Conservation (phyloP, 2,113 vertebrate genomes). For the Psettodes erumei region DNA sequence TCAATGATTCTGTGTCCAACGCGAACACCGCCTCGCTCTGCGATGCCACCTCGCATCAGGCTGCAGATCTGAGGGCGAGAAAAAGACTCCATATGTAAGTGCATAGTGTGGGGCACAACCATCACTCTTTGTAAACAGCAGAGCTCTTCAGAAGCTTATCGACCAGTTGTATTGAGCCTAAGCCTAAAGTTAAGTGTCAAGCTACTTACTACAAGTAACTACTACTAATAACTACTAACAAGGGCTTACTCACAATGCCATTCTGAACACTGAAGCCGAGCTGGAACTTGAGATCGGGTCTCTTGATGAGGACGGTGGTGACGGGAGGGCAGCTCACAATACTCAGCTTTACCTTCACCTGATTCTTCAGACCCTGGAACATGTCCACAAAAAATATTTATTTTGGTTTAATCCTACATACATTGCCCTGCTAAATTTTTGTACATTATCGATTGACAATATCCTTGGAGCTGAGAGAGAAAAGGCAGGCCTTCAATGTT, state of each 20-base stretch:
- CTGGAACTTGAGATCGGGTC: conserved; percentile 97
- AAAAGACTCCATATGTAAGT: background rate
- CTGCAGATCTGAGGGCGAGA: conserved; percentile 91
- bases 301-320: conserved; percentile 96
- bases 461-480: background rate
- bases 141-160: background rate
- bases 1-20: conserved; percentile 98
- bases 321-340: conserved; percentile 98
- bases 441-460: no score
- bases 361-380: conserved; percentile 92
- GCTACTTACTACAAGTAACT: no score
- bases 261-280: conserved; percentile 98
- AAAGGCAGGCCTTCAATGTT: background rate
- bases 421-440: no score
- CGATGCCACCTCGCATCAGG: conserved; percentile 97
- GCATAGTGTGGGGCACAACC: background rate
- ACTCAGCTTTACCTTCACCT: conserved; percentile 93
- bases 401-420: no score
- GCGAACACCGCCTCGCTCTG: conserved; percentile 94
- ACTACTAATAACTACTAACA: no score
- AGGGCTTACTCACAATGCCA: conserved; percentile 91
- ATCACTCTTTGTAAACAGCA: background rate
- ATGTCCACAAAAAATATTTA: no score
- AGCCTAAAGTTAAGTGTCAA: conserved; percentile 2
- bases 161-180: background rate